Evolutionary conservation across 2,888 invertebrate species (phyloP), one percentile per base, ranked within the genome.

Genomic region (Pemphredon lugubris): DNA sequence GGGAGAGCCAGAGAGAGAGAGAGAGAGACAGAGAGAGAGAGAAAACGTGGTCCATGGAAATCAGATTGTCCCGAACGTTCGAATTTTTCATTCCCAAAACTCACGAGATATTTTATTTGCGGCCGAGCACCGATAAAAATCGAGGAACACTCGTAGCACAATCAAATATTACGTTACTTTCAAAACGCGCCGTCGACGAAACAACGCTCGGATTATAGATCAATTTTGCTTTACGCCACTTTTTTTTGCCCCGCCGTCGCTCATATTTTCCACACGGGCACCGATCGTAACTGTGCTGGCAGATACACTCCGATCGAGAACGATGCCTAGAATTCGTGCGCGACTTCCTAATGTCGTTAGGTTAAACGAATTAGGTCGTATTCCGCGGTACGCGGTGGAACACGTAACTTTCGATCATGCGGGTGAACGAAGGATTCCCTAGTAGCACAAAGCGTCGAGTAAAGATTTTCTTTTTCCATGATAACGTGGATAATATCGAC

Each of bases 311-410:
- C 32, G 44, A 20, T 61, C 6, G 21, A 0, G 30, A 50, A 34
- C 54, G 21, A 53, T 39, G 48, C 11, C 50, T 45, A 40, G 70
- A 60, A 59, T 67, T 70, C 59, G 42, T 21, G 40, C 42, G 61
- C 71, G 83, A 86, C 84, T 86, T 81, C 84, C 82, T 87, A 88
- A 88, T 83, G 77, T 82, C 77, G 81, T 88, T 87, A 87, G 83
- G 80, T 63, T 87, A 87, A 88, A 77, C 77, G 79, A 87, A 79
- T 88, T 88, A 88, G 80, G 53, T 59, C 54, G 65, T 59, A 58
- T 61, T 68, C 75, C 48, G 47, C 78, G 76, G 70, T 77, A 73
- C 64, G 47, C 44, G 63, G 45, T 48, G 60, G 47, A 54, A 48
- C 66, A 75, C 72, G 75, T 73, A 66, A 73, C 74, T 64, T 77